Base-by-base conservation (phyloP, 2,888 invertebrate species). In the Pachymerium ferrugineum region DNA sequence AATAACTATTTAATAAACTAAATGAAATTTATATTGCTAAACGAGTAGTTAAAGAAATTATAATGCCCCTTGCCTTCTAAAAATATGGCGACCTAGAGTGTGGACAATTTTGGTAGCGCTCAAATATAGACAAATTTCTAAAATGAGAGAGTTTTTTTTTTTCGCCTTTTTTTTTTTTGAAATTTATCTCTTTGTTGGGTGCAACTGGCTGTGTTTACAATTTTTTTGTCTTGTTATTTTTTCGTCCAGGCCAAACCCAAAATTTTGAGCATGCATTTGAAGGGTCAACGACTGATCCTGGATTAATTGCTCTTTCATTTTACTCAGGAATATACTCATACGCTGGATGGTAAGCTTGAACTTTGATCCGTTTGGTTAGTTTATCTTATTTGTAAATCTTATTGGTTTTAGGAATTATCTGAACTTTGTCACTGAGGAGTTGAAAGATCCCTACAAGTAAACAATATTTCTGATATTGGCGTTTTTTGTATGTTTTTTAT, bases 391-490 rank as follows among this genome's bases (percentile, higher is more conserved):
- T 10, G 35, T 14, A 35, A 35, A 35, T 14, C 8, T 14, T 35
- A 10, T 35, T 35, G 35, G 35, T 62, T 62, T 16, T 22, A 86
- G 86, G 95, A 96, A 96, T 83, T 95, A 93, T 83, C 86, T 96
- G 75, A 96, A 96, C 82, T 96, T 93, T 83, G 94, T 96, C 12
- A 95, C 95, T 0, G 96, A 96, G 83, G 96, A 96, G 83, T 83
- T 96, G n/a, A 90, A 92, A 81, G 89, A 95, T 80, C 96, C 96
- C 1, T 93, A 92, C 83, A 92, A 87, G 93, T 93, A 85, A 86
- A 19, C 8, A 16, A 54, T 72, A 29, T 72, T 31, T 28, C 69
- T 68, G 16, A 29, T 69, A 47, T 14, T 67, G 14, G 6, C 38
- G 10, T 68, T 31, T 2, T 3, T 22, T 62, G 28, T 19, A 67